Percentiles rank a stretch among this genome's conserved stretches.
Conservation (phyloP, 2,113 vertebrate genomes). For the Sinosuthora webbiana region DNA sequence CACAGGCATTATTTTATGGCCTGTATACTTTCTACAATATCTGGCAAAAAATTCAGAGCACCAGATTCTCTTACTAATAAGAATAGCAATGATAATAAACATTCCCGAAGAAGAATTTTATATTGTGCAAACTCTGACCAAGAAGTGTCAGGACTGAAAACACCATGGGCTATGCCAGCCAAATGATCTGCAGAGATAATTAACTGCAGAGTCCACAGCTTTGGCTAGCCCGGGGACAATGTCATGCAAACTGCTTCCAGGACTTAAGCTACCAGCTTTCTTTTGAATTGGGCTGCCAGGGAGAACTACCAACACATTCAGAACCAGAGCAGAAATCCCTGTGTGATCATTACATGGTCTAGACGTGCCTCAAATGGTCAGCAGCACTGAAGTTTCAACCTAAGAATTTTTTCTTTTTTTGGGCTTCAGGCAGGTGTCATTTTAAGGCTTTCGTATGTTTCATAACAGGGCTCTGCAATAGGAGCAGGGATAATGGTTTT, state of each 20-base stretch:
- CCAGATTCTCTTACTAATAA: not conserved
- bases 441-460: not conserved
- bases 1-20: not conserved
- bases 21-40: not conserved
- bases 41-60: not conserved
- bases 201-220: not conserved
- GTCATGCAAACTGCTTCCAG: not conserved
- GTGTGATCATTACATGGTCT: accelerated
- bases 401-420: not conserved
- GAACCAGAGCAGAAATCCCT: not conserved
- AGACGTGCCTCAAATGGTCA: not conserved
- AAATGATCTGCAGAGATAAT: not conserved
- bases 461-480: not conserved
- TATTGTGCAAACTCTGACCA: not conserved
- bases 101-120: not conserved
- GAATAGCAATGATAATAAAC: not conserved
- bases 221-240: accelerated
- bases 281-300: not conserved
- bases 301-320: not conserved
- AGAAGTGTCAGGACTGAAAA: not conserved
- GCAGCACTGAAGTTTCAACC: not conserved
- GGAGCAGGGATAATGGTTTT: not conserved
- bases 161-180: not conserved
- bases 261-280: not conserved
- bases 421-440: not conserved